These are phyloP conservation scores for Aporophyla lueneburgensis DNA, from an alignment of 2,888 invertebrate genomes.

Conservation along the genomic window DNA sequence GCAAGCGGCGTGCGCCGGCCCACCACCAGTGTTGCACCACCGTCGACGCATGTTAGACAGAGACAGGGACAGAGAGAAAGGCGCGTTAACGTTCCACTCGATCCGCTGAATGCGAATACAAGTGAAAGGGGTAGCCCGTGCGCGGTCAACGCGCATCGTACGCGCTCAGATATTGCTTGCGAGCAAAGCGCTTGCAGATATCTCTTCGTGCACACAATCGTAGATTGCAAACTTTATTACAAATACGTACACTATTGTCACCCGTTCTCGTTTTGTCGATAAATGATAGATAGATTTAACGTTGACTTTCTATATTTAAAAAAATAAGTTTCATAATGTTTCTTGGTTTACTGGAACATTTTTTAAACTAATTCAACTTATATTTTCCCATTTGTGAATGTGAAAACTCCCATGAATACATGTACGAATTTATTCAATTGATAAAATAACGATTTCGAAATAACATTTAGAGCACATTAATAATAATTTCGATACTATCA, in stretches of 20 bases:
- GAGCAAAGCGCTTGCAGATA: constrained; percentile 73
- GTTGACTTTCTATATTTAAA: constrained; percentile 48
- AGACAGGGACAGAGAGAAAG: constrained; percentile 89
- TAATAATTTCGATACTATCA: constrained; percentile 67
- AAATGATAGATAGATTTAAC: no score
- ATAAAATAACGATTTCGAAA: constrained; percentile 64
- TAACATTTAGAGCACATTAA: constrained; percentile 64
- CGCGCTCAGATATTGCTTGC: constrained; percentile 78
- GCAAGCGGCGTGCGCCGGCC: constrained; percentile 80
- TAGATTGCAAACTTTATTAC: constrained; percentile 68
- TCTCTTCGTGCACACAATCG: constrained; percentile 69
- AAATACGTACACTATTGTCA: constrained; percentile 62
- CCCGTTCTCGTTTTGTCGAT: constrained; percentile 45
- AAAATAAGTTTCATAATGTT: constrained; percentile 24
- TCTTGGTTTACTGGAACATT: constrained; percentile 14
- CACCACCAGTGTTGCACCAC: constrained; percentile 82
- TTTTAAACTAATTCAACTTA: not conserved
- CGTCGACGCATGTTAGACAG: constrained; percentile 84
- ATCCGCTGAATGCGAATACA: constrained; percentile 86
- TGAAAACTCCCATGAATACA: not conserved
- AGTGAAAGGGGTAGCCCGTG: constrained; percentile 90
- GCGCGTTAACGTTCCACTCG: constrained; percentile 86
- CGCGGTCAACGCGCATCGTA: constrained; percentile 83
- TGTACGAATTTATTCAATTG: constrained; percentile 67
- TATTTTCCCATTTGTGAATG: constrained; percentile 10